phyloP scores from a whole-genome alignment of 2,888 invertebrate species.

The Epinotia nisella region DNA sequence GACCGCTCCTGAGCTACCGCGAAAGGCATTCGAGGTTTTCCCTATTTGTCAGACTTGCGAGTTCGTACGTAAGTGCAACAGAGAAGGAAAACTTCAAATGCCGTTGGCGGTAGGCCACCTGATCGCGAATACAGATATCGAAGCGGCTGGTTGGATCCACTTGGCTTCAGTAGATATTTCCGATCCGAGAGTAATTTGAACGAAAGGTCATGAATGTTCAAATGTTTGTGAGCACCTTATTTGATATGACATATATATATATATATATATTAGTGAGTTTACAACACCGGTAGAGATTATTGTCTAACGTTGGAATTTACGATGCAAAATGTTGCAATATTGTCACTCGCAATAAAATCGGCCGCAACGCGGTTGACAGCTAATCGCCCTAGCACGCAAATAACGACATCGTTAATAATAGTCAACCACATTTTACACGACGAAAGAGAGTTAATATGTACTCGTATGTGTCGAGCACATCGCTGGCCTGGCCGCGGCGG shows the following conservation, averaged over 20 bases:
- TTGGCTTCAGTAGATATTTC: too few species aligned
- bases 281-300: neutral
- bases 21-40: too few species aligned
- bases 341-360: neutral
- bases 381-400: constrained; percentile 33
- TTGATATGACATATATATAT: neutral
- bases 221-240: neutral
- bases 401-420: constrained; percentile 38
- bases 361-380: constrained; percentile 14
- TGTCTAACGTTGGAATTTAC: neutral
- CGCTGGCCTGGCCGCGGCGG: too few species aligned
- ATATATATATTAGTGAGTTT: neutral
- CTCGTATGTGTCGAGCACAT: neutral
- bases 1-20: too few species aligned
- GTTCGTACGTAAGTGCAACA: too few species aligned
- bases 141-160: too few species aligned
- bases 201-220: neutral
- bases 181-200: neutral
- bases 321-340: constrained; percentile 3
- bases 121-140: too few species aligned
- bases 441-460: constrained; percentile 30
- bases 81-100: too few species aligned
- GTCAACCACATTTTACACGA: constrained; percentile 30
- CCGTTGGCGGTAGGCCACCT: too few species aligned
- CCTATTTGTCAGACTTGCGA: too few species aligned